Percentiles rank a stretch among this genome's conserved stretches.
phyloP scores from a whole-genome alignment of 2,888 invertebrate genomes.

The Embidobia sp. region DNA sequence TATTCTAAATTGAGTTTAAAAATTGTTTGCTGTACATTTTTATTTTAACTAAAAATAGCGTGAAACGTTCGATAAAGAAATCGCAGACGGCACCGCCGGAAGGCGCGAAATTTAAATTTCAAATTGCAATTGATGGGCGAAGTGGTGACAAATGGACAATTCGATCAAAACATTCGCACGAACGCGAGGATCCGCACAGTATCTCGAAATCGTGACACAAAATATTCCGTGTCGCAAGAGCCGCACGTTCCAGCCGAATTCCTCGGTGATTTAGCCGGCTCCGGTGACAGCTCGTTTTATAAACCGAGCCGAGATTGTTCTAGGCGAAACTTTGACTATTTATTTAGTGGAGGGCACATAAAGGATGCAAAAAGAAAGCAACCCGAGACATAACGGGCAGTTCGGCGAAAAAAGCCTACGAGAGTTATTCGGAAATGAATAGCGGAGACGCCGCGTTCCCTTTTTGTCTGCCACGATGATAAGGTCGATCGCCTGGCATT shows the following conservation, averaged over 20 bases:
- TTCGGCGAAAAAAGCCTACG: conserved; percentile 20
- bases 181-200: too few relatives aligned
- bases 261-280: conserved; percentile 27
- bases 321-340: conserved; percentile 41
- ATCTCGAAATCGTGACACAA: conserved; percentile 54
- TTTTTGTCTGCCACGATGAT: conserved; percentile 40
- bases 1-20: too few relatives aligned
- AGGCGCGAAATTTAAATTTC: conserved; percentile 44
- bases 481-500: conserved; percentile 26
- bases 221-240: conserved; percentile 50
- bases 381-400: conserved; percentile 20
- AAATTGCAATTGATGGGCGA: too few relatives aligned
- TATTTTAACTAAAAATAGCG: too few relatives aligned
- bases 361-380: conserved; percentile 37
- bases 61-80: too few relatives aligned
- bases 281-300: conserved; percentile 29
- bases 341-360: conserved; percentile 16
- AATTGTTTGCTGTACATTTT: too few relatives aligned
- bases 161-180: conserved; percentile 48
- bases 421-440: conserved; percentile 39
- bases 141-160: conserved; percentile 31
- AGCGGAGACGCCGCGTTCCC: conserved; percentile 10
- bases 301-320: conserved; percentile 22
- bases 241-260: conserved; percentile 22
- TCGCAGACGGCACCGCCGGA: too few relatives aligned